Base-by-base conservation (phyloP, 2,113 vertebrate species). In the Strix aluco region DNA sequence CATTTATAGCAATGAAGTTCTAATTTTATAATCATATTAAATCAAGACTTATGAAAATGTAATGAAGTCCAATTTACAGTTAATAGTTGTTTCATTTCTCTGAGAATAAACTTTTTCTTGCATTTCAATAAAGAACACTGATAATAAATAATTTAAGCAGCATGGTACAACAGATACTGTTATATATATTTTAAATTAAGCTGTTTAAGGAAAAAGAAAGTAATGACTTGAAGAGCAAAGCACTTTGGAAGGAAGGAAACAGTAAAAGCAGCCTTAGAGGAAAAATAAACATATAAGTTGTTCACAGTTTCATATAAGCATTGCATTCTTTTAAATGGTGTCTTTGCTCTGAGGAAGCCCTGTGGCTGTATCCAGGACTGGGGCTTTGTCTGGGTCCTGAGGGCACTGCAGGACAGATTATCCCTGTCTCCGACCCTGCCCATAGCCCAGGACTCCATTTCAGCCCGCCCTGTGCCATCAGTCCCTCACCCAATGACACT, bases 21-120 rank as follows among this genome's bases (percentile, higher is more conserved):
- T 90, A 94, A 86, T 96, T 97, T 90, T 92, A 96, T 88, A 94
- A 94, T 96, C 30, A 54, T 91, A 82, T 81, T 95, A 95, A 95
- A 95, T 96, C 96, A 97, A 95, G 69, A 86, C 86, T 89, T 95
- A 95, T 82, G 78, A 96, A 96, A 96, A 85, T 71, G 19, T 95
- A 94, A 96, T 95, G 84, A 86, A 83, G 67, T 93, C 81, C 26
- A 93, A 92, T 89, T 94, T 92, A 96, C 92, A 81, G 73, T 77
- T 94, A 94, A 94, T 94, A 92, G 77, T 73, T 73, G 25, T 89
- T 97, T 83, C 36, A 87, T 95, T 94, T 96, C 59, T 90, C 55
- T 67, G 51, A 81, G 58, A 97, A 94, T 82, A 95, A 92, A 84
- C 71, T 77, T 96, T 66, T 85, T 73, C 59, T 75, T 62, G 25